Percentiles rank a stretch among this genome's conserved stretches.
These are phyloP conservation scores for Ceratothoa steindachneri DNA, from an alignment of 2,888 invertebrate species.

Conservation along the genomic window DNA sequence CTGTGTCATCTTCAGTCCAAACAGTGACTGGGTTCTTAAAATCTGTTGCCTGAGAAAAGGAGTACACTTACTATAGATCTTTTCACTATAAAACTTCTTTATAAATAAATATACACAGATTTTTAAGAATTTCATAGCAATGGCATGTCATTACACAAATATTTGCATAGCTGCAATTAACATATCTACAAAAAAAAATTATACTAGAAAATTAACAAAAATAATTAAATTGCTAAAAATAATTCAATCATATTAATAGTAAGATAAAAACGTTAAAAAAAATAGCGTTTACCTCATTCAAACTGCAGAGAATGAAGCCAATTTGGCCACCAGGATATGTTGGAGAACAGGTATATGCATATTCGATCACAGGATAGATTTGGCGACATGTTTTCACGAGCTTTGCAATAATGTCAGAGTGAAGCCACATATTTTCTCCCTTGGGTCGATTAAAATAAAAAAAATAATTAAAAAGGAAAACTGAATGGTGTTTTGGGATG, in stretches of 20 bases:
- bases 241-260: no score
- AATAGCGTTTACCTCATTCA: conserved; percentile 58
- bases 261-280: no score
- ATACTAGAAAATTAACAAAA: no score
- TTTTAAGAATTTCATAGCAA: no score
- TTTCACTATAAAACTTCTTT: not conserved
- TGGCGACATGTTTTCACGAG: conserved; percentile 68
- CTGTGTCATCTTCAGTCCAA: not conserved
- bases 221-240: no score
- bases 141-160: no score
- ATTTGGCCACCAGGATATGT: conserved; percentile 97
- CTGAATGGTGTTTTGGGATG: no score
- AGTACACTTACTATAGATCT: conserved; percentile 1
- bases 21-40: not conserved
- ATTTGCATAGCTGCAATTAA: not conserved
- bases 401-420: conserved; percentile 66
- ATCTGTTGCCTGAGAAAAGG: not conserved
- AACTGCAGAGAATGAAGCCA: conserved; percentile 84
- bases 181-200: not conserved
- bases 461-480: not conserved
- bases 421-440: conserved; percentile 70
- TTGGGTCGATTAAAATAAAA: conserved; percentile 59
- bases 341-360: conserved; percentile 79
- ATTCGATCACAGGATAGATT: conserved; percentile 73
- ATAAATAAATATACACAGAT: conserved; percentile 6